phyloP scores from a whole-genome alignment of 1,140 invertebrate genomes.

The Aphelenchoides fujianensis region DNA sequence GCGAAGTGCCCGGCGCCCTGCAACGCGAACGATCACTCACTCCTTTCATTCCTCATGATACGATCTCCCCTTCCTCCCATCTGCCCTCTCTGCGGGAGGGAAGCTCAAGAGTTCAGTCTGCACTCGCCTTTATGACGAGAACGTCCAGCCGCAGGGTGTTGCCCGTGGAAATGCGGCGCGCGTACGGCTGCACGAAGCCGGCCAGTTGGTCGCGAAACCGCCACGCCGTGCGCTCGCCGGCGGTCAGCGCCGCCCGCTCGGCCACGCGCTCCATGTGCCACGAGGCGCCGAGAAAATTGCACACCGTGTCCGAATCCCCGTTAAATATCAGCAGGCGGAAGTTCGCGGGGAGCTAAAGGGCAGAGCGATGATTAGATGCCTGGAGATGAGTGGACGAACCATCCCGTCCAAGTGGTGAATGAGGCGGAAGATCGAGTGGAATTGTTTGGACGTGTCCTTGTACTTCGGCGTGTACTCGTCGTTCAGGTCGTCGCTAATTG shows the following conservation, averaged over 20 bases:
- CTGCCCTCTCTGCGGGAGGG: too few relatives aligned
- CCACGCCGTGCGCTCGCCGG: constrained; percentile 21
- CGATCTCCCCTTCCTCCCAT: too few relatives aligned
- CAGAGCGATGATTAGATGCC: too few relatives aligned
- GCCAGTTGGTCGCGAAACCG: constrained; percentile 26
- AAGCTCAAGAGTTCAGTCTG: too few relatives aligned
- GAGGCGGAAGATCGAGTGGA: constrained; percentile 14
- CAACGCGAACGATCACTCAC: constrained; percentile 13
- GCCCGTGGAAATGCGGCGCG: background rate
- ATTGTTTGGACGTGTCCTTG: constrained; percentile 23
- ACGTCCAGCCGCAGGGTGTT: constrained; percentile 25
- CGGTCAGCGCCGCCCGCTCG: constrained; percentile 1
- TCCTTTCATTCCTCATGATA: background rate
- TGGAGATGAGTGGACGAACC: background rate
- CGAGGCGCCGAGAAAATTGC: constrained; percentile 28
- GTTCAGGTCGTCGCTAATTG: constrained; percentile 24
- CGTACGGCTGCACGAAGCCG: constrained; percentile 26
- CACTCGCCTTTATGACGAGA: constrained; percentile 30
- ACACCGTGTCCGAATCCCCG: constrained; percentile 31
- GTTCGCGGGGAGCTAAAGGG: constrained; percentile 24
- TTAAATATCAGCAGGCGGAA: constrained; percentile 35
- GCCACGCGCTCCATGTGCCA: constrained; percentile 36
- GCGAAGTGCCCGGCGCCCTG: constrained; percentile 68
- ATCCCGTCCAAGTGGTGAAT: constrained; percentile 15
- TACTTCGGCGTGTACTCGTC: constrained; percentile 26